Evolutionary conservation across 2,888 invertebrate genomes (phyloP).

Genomic region (Nomada ruficornis): DNA sequence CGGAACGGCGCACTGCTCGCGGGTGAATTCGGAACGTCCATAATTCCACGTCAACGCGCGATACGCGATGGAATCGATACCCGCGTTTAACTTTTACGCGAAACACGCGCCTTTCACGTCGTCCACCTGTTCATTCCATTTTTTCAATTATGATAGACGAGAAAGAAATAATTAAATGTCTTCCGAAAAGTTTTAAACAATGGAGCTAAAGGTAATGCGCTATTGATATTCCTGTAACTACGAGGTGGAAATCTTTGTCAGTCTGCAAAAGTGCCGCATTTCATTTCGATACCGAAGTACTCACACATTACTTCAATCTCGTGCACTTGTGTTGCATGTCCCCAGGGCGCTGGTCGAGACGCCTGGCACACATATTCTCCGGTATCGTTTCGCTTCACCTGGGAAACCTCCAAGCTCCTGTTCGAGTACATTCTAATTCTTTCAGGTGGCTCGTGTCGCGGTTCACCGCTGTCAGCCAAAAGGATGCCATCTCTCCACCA

Average conservation of each 20-base stretch:
- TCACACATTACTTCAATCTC: constrained; percentile 92
- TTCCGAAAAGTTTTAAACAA: too few species aligned
- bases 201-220: too few species aligned
- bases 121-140: not conserved
- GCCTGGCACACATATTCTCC: constrained; percentile 90
- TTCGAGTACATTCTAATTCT: constrained; percentile 88
- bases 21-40: constrained; percentile 23
- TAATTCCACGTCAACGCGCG: constrained; percentile 27
- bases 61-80: constrained; percentile 37
- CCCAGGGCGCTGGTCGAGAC: constrained; percentile 88
- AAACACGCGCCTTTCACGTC: not conserved
- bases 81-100: constrained; percentile 6
- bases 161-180: not conserved
- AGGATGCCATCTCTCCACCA: constrained; percentile 83
- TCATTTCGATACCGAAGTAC: constrained; percentile 76
- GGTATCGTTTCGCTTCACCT: constrained; percentile 86
- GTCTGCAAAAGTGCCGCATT: not conserved
- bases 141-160: too few species aligned
- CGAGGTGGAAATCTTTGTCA: not conserved
- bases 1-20: not conserved
- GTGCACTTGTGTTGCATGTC: constrained; percentile 89
- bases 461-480: constrained; percentile 87
- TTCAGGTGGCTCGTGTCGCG: constrained; percentile 85
- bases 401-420: constrained; percentile 89
- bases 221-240: too few species aligned